These are phyloP conservation scores for Cataglyphis rosenhaueri DNA, from an alignment of 2,888 invertebrate genomes.

Conservation along the genomic window DNA sequence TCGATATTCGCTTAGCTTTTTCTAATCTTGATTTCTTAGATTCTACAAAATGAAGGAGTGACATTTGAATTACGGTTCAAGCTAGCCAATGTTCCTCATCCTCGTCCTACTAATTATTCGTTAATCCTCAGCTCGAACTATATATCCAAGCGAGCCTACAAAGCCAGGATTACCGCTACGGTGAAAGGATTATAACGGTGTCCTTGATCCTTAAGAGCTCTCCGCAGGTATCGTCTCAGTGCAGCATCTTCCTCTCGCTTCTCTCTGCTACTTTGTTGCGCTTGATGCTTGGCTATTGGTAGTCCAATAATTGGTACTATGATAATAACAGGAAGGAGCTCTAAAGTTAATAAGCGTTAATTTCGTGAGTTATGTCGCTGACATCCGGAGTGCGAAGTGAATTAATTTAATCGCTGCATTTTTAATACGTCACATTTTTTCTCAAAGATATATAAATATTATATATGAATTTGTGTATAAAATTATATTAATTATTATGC, in stretches of 20 bases:
- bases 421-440: neutral
- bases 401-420: neutral
- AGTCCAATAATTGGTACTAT: neutral
- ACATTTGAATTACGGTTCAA: slow-evolving; percentile 1
- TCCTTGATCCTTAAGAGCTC: slow-evolving; percentile 59
- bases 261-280: neutral
- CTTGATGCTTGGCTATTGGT: neutral
- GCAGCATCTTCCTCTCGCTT: neutral
- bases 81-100: slow-evolving; percentile 38
- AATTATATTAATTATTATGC: neutral
- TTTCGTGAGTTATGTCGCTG: neutral
- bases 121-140: slow-evolving; percentile 63
- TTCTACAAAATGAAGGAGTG: slow-evolving; percentile 36
- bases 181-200: slow-evolving; percentile 64
- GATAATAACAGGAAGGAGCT: slow-evolving; percentile 6
- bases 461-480: neutral
- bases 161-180: slow-evolving; percentile 64
- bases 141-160: slow-evolving; percentile 45
- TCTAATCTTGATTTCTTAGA: neutral
- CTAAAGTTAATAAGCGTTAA: slow-evolving; percentile 17
- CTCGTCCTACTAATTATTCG: slow-evolving; percentile 65
- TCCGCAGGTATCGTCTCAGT: slow-evolving; percentile 33
- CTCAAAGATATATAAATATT: neutral
- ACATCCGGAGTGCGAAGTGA: neutral
- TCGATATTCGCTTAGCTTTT: neutral